Percentiles rank a stretch among this genome's conserved stretches.
phyloP scores from a whole-genome alignment of 2,797 vertebrate species.

The Garrulus glandarius region DNA sequence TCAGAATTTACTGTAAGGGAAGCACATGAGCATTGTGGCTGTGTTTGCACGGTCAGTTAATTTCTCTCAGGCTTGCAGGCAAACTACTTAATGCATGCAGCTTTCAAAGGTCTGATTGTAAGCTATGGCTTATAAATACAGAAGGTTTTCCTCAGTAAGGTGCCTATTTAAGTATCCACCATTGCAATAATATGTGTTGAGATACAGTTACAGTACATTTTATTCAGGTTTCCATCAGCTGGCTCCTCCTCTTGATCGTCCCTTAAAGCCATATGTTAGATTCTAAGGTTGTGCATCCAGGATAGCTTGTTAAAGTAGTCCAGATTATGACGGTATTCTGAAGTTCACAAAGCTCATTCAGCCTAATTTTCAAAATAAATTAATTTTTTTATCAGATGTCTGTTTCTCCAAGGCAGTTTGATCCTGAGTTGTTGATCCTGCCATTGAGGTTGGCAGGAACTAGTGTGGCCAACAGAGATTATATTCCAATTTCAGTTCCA shows the following conservation, averaged over 20 bases:
- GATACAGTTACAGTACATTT: not conserved
- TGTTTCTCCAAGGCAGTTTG: not conserved
- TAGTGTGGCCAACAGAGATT: not conserved
- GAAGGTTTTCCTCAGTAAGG: not conserved
- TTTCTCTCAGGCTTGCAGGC: not conserved
- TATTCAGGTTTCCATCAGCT: not conserved
- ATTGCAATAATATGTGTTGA: accelerated
- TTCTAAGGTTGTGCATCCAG: not conserved
- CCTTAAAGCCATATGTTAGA: not conserved
- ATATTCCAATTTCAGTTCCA: not conserved
- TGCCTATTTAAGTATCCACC: not conserved
- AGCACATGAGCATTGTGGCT: not conserved
- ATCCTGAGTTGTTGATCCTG: not conserved
- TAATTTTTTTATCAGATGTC: not conserved
- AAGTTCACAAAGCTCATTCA: not conserved
- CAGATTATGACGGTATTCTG: not conserved
- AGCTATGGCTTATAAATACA: not conserved
- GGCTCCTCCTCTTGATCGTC: not conserved
- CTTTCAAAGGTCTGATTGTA: not conserved
- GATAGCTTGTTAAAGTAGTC: not conserved
- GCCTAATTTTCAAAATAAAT: not conserved
- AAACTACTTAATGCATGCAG: not conserved
- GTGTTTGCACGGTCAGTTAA: not conserved
- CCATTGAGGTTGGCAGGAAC: not conserved
- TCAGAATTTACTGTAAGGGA: not conserved